Conservation (phyloP, 2,888 invertebrate genomes). For the Tetheella fluctuosa region DNA sequence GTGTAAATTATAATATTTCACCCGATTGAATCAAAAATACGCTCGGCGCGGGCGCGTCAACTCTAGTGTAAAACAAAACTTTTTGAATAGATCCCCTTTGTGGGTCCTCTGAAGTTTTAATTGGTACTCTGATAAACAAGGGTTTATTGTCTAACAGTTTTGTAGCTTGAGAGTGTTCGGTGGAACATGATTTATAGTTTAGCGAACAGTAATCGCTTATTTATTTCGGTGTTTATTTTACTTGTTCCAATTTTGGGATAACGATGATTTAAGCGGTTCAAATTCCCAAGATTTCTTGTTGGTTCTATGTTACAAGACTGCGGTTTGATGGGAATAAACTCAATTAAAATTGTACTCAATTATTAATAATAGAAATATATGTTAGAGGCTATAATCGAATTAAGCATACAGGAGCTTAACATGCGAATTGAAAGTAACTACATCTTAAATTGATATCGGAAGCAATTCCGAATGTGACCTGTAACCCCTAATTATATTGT, state of each 20-base stretch:
- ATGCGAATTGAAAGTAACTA: not conserved
- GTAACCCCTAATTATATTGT: conserved; percentile 25
- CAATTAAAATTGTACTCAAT: not conserved
- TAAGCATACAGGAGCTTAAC: not conserved
- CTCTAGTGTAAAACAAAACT: conserved; percentile 11
- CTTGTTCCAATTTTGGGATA: not conserved
- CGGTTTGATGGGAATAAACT: not conserved
- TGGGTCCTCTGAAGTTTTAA: conserved; percentile 8
- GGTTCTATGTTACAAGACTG: not conserved
- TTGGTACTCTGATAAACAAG: conserved; percentile 9
- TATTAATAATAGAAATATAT: not conserved
- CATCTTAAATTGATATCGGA: conserved; percentile 20
- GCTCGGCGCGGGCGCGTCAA: conserved; percentile 9
- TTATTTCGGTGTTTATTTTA: not conserved
- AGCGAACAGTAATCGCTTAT: not conserved
- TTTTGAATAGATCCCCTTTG: conserved; percentile 8
- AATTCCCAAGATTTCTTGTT: not conserved
- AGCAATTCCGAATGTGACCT: conserved; percentile 20
- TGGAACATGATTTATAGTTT: conserved; percentile 8
- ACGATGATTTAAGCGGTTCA: not conserved
- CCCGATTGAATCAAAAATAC: conserved; percentile 6
- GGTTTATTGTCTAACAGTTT: conserved; percentile 14
- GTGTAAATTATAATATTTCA: conserved; percentile 9
- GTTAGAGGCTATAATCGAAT: not conserved
- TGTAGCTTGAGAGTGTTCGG: conserved; percentile 1